These are phyloP conservation scores for Spilogale gracilis DNA, from an alignment of 2,113 vertebrate species.

Conservation along the genomic window DNA sequence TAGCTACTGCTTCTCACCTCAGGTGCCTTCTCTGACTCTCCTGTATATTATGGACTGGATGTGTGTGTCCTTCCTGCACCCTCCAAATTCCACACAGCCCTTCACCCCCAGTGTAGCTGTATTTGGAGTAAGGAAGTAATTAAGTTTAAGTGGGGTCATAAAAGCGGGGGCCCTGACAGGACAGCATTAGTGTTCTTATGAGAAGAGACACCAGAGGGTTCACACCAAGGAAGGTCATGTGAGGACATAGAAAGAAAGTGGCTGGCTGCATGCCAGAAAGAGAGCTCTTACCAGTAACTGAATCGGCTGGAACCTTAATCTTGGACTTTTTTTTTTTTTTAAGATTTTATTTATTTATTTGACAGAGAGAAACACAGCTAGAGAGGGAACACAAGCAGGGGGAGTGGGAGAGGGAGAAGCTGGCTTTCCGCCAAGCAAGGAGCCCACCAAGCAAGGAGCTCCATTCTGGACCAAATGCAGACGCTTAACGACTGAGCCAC, in stretches of 20 bases:
- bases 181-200: not conserved
- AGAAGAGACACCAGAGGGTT: not conserved
- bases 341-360: too few relatives aligned
- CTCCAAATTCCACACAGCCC: not conserved
- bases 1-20: not conserved
- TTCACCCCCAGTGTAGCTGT: not conserved
- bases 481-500: too few relatives aligned
- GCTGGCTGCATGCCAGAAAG: not conserved
- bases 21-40: not conserved
- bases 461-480: too few relatives aligned
- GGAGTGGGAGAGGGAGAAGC: too few relatives aligned
- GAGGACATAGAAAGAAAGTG: not conserved
- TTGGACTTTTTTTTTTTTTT: not conserved
- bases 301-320: not conserved
- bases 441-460: too few relatives aligned
- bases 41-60: not conserved
- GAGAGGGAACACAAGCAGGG: too few relatives aligned
- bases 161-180: not conserved
- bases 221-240: not conserved
- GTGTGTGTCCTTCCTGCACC: not conserved
- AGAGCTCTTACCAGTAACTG: not conserved
- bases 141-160: slow-evolving; percentile 2
- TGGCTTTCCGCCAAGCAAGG: too few relatives aligned
- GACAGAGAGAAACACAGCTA: too few relatives aligned
- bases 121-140: not conserved